A percentile compares a stretch with the other conserved stretches of the same genome.
Evolutionary conservation across 1,140 invertebrate genomes (phyloP).

Genomic region (Caenorhabditis remanei): DNA sequence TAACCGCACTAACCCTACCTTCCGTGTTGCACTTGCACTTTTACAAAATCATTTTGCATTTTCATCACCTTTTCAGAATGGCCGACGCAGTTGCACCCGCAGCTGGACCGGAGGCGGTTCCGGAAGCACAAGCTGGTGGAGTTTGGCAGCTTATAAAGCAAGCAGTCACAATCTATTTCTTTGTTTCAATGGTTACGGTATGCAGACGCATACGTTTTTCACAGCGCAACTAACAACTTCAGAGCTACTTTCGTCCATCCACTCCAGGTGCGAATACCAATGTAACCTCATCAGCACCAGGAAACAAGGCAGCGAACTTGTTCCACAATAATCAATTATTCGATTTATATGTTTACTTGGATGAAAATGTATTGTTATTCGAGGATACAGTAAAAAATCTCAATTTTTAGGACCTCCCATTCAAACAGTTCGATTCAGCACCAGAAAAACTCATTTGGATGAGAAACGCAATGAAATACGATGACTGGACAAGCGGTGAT

Average conservation of each 20-base stretch:
- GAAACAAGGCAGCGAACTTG: conserved; percentile 37
- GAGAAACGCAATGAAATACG: conserved; percentile 88
- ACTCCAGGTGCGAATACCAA: background rate
- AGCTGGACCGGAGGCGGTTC: background rate
- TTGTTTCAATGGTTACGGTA: conserved; percentile 30
- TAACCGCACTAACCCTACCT: background rate
- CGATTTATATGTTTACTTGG: conserved; percentile 59
- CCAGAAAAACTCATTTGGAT: conserved; percentile 85
- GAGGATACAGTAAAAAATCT: background rate
- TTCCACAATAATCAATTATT: conserved; percentile 45
- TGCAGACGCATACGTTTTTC: background rate
- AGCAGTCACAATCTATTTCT: conserved; percentile 22
- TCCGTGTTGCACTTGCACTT: background rate
- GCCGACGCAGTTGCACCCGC: conserved; percentile 45
- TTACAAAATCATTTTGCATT: background rate
- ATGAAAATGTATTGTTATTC: conserved; percentile 31
- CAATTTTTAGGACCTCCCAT: conserved; percentile 21
- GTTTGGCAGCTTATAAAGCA: conserved; percentile 27
- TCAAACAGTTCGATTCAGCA: conserved; percentile 57
- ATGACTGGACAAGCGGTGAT: conserved; percentile 89
- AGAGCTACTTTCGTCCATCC: background rate
- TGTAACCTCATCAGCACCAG: background rate
- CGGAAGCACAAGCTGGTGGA: conserved; percentile 1
- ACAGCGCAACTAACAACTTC: background rate
- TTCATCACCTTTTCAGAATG: background rate